Percentiles rank a stretch among this genome's conserved stretches.
Evolutionary conservation across 2,797 vertebrate genomes (phyloP).

Genomic region (Sebastes paucispinis): DNA sequence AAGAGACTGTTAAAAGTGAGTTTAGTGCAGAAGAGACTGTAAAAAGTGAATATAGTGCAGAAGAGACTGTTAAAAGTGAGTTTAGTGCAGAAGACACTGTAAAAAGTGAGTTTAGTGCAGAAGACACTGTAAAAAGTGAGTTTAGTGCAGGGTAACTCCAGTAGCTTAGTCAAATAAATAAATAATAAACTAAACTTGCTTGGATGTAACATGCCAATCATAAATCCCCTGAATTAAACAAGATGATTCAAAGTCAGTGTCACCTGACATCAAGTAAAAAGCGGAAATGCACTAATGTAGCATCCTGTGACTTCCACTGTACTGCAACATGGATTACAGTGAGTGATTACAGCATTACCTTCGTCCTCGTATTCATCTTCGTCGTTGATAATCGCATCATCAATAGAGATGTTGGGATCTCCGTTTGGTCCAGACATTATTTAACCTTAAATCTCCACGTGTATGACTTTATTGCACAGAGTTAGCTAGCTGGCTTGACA

Average conservation of each 20-base stretch:
- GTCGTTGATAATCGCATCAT: conserved; percentile 74
- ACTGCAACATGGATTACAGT: neutral
- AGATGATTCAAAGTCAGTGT: neutral
- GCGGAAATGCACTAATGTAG: too few species aligned
- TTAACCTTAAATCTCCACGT: neutral
- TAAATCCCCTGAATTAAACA: neutral
- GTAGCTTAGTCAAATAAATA: too few species aligned
- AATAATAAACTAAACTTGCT: neutral
- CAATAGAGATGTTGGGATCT: conserved; percentile 75
- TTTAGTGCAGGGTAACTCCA: too few species aligned
- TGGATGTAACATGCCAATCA: neutral
- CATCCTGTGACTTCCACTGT: neutral
- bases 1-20: too few species aligned
- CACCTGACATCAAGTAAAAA: neutral
- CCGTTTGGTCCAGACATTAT: conserved; percentile 86
- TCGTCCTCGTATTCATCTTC: conserved; percentile 82
- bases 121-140: too few species aligned
- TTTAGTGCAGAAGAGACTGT: too few species aligned
- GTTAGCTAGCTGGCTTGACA: neutral
- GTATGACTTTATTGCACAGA: neutral
- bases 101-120: too few species aligned
- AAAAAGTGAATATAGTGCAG: too few species aligned
- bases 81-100: too few species aligned
- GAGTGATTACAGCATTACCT: conserved; percentile 58
- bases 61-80: too few species aligned